These are phyloP conservation scores for Penelope pileata DNA, from an alignment of 2,113 vertebrate species.

Conservation along the genomic window DNA sequence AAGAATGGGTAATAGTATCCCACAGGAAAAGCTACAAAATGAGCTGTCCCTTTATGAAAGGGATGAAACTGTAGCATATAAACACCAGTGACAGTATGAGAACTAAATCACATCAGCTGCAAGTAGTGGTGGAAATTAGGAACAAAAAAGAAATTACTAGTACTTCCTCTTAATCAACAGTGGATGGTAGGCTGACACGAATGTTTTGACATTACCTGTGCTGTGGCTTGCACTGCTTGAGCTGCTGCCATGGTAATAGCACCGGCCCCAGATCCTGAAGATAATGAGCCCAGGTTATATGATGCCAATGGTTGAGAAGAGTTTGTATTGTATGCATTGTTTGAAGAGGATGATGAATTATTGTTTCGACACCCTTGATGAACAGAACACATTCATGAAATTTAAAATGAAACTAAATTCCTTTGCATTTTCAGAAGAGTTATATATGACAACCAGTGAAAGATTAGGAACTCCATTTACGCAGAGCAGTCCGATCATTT, in stretches of 20 bases:
- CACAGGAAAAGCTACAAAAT: not conserved
- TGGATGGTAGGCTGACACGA: not conserved
- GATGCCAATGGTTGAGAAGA: conserved; percentile 92
- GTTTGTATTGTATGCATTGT: conserved; percentile 91
- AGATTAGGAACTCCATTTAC: not conserved
- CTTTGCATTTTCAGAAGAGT: conserved; percentile 60
- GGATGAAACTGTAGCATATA: not conserved
- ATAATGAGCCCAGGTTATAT: conserved; percentile 92
- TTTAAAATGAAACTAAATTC: conserved; percentile 68
- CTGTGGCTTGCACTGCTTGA: conserved; percentile 98
- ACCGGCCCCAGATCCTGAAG: conserved; percentile 90
- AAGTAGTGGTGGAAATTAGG: not conserved
- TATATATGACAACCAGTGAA: conserved; percentile 49
- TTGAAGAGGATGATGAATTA: conserved; percentile 88
- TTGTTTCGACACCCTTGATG: conserved; percentile 91
- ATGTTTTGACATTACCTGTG: conserved; percentile 83
- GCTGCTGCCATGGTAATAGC: conserved; percentile 99
- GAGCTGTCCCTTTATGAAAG: not conserved
- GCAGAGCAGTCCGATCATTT: not conserved
- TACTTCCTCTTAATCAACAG: conserved; percentile 80
- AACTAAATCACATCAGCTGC: not conserved
- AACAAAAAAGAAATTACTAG: not conserved
- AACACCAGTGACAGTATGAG: not conserved
- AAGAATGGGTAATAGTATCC: not conserved
- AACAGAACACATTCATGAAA: conserved; percentile 76